Evolutionary conservation across 2,113 vertebrate genomes (phyloP), one percentile per base, ranked within the genome.

Genomic region (Penelope pileata): DNA sequence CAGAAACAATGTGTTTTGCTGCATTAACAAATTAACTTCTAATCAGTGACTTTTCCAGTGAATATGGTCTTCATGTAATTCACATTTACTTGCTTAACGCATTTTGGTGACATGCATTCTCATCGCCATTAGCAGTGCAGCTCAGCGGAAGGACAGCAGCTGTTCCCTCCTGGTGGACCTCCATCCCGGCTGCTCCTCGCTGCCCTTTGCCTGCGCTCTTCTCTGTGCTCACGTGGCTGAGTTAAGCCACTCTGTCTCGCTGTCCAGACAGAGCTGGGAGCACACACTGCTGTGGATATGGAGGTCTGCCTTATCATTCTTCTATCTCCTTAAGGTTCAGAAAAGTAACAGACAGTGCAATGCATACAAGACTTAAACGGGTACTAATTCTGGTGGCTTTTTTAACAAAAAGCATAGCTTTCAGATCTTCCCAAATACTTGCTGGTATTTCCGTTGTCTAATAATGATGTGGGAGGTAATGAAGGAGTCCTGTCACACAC

Each of bases 1-100:
- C 54, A 80, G 93, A 98, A 98, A 97, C 96, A 95, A 94, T 48
- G 87, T 97, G 86, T 98, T 98, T 98, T 98, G 98, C 98, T 97
- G 97, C 97, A 97, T 98, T 98, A 98, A 98, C 97, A 98, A 98
- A 98, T 98, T 97, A 98, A 93, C 96, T 98, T 97, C 97, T 97
- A 95, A 97, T 97, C 97, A 88, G 92, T 94, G 94, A 81, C 92
- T 96, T 83, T 95, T 93, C 83, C 94, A 76, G 80, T 95, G 95
- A 97, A 96, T 96, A 73, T 38, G 36, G 47, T 75, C 59, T 96
- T 94, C 81, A 4, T 69, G 40, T 51, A 89, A 88, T 85, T 32
- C 14, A 86, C 96, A 19, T 63, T 22, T 10, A 38, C 75, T 81
- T 78, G 84, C 79, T 90, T 95, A 62, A 87, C 78, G 89, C 47